A percentile compares a stretch with the other conserved stretches of the same genome.
Evolutionary conservation across 2,113 vertebrate genomes (phyloP).

Genomic region (Epinephelus fuscoguttatus): DNA sequence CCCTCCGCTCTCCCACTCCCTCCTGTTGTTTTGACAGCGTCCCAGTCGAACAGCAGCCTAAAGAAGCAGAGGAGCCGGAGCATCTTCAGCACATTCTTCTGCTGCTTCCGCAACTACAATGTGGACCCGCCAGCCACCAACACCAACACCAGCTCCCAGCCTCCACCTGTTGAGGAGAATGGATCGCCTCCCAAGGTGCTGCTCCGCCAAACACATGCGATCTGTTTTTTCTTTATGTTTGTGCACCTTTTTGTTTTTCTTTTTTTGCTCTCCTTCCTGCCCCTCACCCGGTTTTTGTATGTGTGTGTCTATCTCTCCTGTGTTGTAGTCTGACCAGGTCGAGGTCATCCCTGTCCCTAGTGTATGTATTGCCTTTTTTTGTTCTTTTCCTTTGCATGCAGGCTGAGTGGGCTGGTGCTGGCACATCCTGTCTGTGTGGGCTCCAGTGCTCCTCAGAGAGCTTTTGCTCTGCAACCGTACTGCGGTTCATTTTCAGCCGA

Average conservation of each 20-base stretch:
- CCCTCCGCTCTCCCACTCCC: conserved; percentile 14
- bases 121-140: conserved; percentile 89
- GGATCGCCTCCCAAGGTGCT: conserved; percentile 94
- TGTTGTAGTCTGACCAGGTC: conserved; percentile 96
- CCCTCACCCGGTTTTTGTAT: conserved; percentile 81
- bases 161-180: conserved; percentile 95
- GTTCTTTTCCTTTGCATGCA: conserved; percentile 72
- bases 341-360: conserved; percentile 97
- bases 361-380: conserved; percentile 92
- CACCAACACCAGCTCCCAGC: conserved; percentile 88
- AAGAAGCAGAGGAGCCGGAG: conserved; percentile 96
- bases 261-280: conserved; percentile 73
- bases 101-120: conserved; percentile 97
- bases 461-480: conserved; percentile 41
- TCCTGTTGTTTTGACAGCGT: conserved; percentile 81
- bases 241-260: conserved; percentile 24
- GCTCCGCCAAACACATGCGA: neutral
- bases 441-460: conserved; percentile 60
- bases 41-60: conserved; percentile 91
- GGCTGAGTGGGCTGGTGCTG: conserved; percentile 72
- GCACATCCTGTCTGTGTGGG: conserved; percentile 68
- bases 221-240: conserved; percentile 12
- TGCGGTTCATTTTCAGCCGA: conserved; percentile 54
- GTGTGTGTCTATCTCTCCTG: conserved; percentile 75
- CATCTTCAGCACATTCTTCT: conserved; percentile 98